These are phyloP conservation scores for Semotilus atromaculatus DNA, from an alignment of 2,797 vertebrate genomes.

Conservation along the genomic window DNA sequence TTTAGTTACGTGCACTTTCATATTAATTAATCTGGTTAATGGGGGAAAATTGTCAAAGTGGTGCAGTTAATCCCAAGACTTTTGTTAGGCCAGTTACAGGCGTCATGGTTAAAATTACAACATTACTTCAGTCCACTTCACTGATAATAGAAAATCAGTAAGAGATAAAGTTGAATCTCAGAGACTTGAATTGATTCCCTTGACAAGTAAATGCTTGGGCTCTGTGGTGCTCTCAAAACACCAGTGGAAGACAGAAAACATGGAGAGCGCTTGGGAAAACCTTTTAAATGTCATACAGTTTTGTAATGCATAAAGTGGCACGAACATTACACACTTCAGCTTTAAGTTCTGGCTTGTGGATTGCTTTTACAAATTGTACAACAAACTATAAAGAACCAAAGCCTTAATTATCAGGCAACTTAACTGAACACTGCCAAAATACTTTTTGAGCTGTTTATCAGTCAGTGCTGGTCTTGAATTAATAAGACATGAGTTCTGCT, in stretches of 20 bases:
- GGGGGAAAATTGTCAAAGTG: neutral
- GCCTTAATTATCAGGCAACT: neutral
- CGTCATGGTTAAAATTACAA: neutral
- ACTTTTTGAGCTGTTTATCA: neutral
- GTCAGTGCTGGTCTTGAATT: neutral
- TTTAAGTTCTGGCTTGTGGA: slow-evolving; percentile 7
- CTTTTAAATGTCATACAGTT: neutral
- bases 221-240: neutral
- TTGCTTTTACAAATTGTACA: slow-evolving; percentile 57
- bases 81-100: neutral
- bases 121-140: neutral
- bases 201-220: neutral
- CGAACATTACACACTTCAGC: neutral
- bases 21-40: neutral
- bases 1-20: neutral
- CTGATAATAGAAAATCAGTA: neutral
- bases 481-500: neutral
- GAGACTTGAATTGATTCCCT: neutral
- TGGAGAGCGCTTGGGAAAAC: neutral
- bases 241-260: neutral
- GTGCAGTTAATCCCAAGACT: neutral
- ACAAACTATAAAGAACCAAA: slow-evolving; percentile 34
- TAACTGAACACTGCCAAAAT: neutral
- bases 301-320: neutral
- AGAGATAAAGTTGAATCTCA: neutral